Conservation (phyloP, 2,113 vertebrate species). For the Podocnemis expansa region DNA sequence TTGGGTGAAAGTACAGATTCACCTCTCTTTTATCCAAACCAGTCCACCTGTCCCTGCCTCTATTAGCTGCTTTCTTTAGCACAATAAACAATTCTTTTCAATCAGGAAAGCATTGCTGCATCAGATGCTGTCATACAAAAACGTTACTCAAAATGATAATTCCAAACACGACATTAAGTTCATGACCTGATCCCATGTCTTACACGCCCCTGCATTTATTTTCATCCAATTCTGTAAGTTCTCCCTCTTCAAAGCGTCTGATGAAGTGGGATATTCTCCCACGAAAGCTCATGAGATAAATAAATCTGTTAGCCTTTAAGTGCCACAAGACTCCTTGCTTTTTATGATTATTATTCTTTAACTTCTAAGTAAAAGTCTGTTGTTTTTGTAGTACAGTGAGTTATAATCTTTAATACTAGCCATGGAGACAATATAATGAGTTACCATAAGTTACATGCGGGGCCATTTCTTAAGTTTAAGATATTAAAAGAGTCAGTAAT, state of each 20-base stretch:
- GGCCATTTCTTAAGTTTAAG: not conserved
- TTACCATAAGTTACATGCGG: not conserved
- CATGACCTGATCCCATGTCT: too few species aligned
- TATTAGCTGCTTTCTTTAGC: not conserved
- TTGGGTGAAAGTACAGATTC: not conserved
- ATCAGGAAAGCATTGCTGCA: not conserved
- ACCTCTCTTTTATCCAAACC: not conserved
- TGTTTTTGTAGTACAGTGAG: not conserved
- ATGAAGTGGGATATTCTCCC: too few species aligned
- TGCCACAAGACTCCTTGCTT: too few species aligned
- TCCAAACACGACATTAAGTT: not conserved
- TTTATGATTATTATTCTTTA: not conserved
- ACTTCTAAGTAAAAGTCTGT: not conserved
- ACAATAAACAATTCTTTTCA: not conserved
- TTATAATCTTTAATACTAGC: not conserved
- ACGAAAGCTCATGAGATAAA: too few species aligned
- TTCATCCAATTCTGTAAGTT: too few species aligned
- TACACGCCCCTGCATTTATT: too few species aligned
- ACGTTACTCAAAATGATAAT: not conserved
- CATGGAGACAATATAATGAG: not conserved
- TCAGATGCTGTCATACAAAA: not conserved
- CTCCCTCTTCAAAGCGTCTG: too few species aligned
- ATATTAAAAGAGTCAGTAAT: not conserved
- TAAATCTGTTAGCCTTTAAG: too few species aligned
- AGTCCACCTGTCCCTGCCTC: not conserved